phyloP scores from a whole-genome alignment of 2,113 vertebrate genomes.

The Cromileptes altivelis region DNA sequence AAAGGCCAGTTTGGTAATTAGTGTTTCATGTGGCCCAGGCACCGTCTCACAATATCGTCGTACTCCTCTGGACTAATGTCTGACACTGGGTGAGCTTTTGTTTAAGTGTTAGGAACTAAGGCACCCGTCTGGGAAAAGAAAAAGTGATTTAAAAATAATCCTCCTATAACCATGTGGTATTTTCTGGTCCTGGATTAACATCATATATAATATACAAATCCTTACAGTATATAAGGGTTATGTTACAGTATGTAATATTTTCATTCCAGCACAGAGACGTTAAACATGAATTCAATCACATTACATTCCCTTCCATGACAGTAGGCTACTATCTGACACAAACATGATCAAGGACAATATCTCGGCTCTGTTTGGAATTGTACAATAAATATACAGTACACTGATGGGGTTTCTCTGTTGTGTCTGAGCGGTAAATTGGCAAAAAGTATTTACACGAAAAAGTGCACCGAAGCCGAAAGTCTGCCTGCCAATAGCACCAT shows the following conservation, averaged over 20 bases:
- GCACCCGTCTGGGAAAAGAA: constrained; percentile 46
- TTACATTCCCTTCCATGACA: constrained; percentile 73
- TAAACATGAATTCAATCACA: constrained; percentile 59
- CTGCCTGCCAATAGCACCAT: constrained; percentile 70
- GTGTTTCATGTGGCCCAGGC: constrained; percentile 44
- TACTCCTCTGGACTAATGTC: constrained; percentile 8
- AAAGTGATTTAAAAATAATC: constrained; percentile 15
- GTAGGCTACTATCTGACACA: constrained; percentile 65
- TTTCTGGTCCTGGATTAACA: constrained; percentile 65
- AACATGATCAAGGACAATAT: constrained; percentile 49
- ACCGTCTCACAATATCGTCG: constrained; percentile 40
- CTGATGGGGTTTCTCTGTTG: constrained; percentile 61
- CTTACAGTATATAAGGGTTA: constrained; percentile 66
- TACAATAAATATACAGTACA: constrained; percentile 84
- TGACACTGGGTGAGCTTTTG: constrained; percentile 29
- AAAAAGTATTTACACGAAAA: constrained; percentile 74
- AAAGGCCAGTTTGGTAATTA: constrained; percentile 44
- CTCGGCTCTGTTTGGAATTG: constrained; percentile 68
- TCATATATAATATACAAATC: constrained; percentile 64
- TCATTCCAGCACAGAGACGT: constrained; percentile 69
- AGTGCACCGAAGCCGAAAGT: constrained; percentile 75
- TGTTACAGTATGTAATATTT: constrained; percentile 72
- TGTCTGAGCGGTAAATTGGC: constrained; percentile 58
- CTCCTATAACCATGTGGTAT: constrained; percentile 38
- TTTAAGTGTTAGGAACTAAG: constrained; percentile 45